phyloP scores from a whole-genome alignment of 2,888 invertebrate species.

The Heliconius aoede region DNA sequence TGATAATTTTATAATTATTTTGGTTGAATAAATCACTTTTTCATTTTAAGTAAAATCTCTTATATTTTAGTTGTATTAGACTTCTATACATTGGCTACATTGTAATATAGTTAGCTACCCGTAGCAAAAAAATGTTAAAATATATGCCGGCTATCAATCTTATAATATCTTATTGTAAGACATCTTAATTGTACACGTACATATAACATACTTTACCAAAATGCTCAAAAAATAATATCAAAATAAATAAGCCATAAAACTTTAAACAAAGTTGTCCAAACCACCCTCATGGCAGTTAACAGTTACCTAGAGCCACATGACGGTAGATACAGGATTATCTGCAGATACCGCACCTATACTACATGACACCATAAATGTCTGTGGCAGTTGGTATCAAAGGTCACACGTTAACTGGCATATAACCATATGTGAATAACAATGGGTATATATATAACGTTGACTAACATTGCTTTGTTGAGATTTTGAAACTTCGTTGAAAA shows the following conservation, averaged over 20 bases:
- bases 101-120: no score
- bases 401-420: constrained; percentile 35
- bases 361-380: constrained; percentile 32
- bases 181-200: no score
- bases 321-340: not conserved
- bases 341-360: constrained; percentile 19
- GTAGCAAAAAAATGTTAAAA: no score
- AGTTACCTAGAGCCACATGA: not conserved
- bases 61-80: no score
- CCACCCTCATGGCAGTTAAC: not conserved
- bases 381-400: constrained; percentile 36
- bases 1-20: no score
- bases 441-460: not conserved
- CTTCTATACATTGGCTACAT: no score
- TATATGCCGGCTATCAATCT: no score
- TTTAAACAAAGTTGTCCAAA: not conserved
- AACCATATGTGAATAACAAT: constrained; percentile 42
- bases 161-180: no score
- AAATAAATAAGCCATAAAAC: not conserved
- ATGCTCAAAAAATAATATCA: no score
- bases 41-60: no score
- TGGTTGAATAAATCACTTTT: no score
- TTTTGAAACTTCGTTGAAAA: not conserved
- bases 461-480: not conserved
- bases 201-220: no score